Percentiles rank a stretch among this genome's conserved stretches.
phyloP scores from a whole-genome alignment of 2,888 invertebrate genomes.

The Pollenia griseotomentosa region DNA sequence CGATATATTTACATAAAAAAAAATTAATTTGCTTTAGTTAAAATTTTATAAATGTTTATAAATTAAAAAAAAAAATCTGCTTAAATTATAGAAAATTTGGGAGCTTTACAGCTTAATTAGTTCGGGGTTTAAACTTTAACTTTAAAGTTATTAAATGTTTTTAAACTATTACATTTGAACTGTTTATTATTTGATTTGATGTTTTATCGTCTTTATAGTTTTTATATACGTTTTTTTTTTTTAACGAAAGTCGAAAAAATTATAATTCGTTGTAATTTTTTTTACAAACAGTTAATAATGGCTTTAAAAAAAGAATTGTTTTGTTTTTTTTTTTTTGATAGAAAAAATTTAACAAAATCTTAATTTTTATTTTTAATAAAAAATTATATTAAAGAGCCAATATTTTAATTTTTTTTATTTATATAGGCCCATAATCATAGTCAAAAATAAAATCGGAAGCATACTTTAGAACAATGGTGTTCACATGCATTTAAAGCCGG shows the following conservation, averaged over 20 bases:
- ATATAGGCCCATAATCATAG: too few species aligned
- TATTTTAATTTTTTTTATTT: constrained; percentile 13
- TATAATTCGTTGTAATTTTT: constrained; percentile 62
- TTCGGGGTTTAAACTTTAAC: neutral
- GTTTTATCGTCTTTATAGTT: constrained; percentile 6
- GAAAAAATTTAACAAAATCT: constrained; percentile 35
- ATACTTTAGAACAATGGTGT: too few species aligned
- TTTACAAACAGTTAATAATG: constrained; percentile 1
- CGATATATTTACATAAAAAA: constrained; percentile 73
- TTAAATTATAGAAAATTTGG: constrained; percentile 37
- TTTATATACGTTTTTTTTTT: neutral
- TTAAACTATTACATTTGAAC: constrained; percentile 58
- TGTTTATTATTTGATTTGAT: constrained; percentile 64
- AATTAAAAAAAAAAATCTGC: constrained; percentile 45
- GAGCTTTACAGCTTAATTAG: constrained; percentile 14
- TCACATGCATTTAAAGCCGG: too few species aligned
- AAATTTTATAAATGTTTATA: neutral
- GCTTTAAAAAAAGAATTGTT: constrained; percentile 17
- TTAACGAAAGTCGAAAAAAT: constrained; percentile 36
- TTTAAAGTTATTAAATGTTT: neutral
- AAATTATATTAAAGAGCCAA: constrained; percentile 21
- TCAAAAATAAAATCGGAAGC: too few species aligned
- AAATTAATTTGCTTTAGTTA: constrained; percentile 18
- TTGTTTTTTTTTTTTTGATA: constrained; percentile 9
- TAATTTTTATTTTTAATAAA: neutral